Evolutionary conservation across 2,113 vertebrate species (phyloP).

Genomic region (Raphicerus campestris): DNA sequence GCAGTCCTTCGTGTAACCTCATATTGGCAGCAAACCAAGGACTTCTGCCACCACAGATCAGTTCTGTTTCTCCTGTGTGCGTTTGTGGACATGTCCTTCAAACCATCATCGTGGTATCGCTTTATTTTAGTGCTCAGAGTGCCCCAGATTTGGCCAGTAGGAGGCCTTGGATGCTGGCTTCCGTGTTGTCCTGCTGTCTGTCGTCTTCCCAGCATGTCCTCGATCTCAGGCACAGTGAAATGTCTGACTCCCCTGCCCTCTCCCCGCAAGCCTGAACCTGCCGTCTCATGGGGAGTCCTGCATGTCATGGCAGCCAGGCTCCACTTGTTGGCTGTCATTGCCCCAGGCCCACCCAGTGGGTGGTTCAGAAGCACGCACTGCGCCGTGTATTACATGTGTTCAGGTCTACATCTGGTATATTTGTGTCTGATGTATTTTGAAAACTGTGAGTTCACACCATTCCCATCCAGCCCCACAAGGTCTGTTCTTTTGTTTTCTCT

Average conservation of each 20-base stretch:
- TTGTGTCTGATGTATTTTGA: fast-evolving
- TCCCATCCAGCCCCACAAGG: fast-evolving
- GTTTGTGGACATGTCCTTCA: not conserved
- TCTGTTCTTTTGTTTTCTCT: not conserved
- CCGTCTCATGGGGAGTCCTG: fast-evolving
- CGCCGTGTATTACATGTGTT: fast-evolving
- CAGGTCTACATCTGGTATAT: fast-evolving
- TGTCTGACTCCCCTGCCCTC: not conserved
- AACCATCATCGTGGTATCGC: fast-evolving
- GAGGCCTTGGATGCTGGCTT: not conserved
- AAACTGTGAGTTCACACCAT: not conserved
- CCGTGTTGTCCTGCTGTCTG: not conserved
- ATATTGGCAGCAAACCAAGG: fast-evolving
- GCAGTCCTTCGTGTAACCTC: not conserved
- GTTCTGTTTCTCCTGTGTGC: not conserved
- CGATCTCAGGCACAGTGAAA: not conserved
- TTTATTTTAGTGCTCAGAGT: not conserved
- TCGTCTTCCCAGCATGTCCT: not conserved
- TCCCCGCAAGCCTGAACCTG: not conserved
- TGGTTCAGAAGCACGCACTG: not conserved
- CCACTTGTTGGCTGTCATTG: not conserved
- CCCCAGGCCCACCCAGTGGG: not conserved
- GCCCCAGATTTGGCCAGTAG: not conserved
- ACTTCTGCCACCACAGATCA: too few species aligned
- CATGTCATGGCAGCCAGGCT: fast-evolving